Evolutionary conservation across 2,113 vertebrate species (phyloP).

Genomic region (Holacanthus passer): DNA sequence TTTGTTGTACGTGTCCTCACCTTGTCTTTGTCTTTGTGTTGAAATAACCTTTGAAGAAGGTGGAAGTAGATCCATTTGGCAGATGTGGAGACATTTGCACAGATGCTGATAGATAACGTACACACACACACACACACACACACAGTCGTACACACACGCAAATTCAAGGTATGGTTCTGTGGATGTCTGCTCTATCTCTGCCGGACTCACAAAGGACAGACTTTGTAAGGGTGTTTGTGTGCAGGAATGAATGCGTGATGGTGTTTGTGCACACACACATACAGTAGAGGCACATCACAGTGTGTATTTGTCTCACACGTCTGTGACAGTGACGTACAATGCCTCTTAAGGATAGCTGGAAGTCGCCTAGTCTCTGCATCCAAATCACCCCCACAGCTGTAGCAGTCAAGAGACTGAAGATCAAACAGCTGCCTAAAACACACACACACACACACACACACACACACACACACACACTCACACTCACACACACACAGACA

Average conservation of each 20-base stretch:
- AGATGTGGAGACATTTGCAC: slow-evolving; percentile 53
- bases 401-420: slow-evolving; percentile 65
- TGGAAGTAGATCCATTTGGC: slow-evolving; percentile 45
- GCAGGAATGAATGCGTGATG: slow-evolving; percentile 19
- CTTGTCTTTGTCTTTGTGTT: slow-evolving; percentile 68
- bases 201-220: slow-evolving; percentile 50
- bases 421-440: slow-evolving; percentile 75
- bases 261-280: slow-evolving; percentile 1
- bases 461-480: too few relatives aligned
- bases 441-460: slow-evolving; percentile 23
- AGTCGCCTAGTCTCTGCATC: slow-evolving; percentile 49
- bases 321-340: slow-evolving; percentile 41
- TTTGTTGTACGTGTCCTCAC: slow-evolving; percentile 57
- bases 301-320: slow-evolving; percentile 18
- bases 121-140: slow-evolving; percentile 9
- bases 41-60: slow-evolving; percentile 51
- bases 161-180: slow-evolving; percentile 29
- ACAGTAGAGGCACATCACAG: slow-evolving; percentile 18
- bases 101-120: slow-evolving; percentile 31
- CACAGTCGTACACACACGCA: slow-evolving; percentile 21
- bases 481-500: slow-evolving; percentile 20
- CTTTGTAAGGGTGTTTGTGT: slow-evolving; percentile 40
- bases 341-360: slow-evolving; percentile 52
- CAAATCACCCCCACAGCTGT: slow-evolving; percentile 49
- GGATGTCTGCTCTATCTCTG: slow-evolving; percentile 26